Base-by-base conservation (phyloP, 2,888 invertebrate species). In the Thymelicus sylvestris region DNA sequence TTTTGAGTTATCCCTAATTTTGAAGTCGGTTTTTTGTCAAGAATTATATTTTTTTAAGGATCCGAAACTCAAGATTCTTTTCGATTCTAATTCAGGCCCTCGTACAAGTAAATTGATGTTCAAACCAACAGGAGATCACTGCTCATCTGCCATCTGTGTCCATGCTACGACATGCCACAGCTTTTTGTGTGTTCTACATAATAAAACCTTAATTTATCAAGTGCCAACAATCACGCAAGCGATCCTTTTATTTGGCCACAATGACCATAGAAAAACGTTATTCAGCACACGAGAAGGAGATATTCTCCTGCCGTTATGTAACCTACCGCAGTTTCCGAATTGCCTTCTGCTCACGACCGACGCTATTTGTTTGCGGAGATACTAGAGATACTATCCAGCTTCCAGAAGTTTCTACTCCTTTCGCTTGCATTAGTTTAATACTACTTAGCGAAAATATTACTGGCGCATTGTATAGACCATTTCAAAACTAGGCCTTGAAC, bases 351-450 rank as follows among this genome's bases (percentile, higher is more conserved):
- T 24, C 24, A 10, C 8, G 19, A 52, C 52, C 55, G 55, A 55
- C 7, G 50, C 55, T 19, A 52, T 55, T 55, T 55, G 55, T 24
- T 55, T 55, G 55, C 55, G 55, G 55, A 55, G 55, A 55, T 55
- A 55, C 24, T 55, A 55, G 55, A 55, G 55, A 55, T 55, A 55
- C 24, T 55, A 55, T n/a, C 8, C 19, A 52, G 55, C 12, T 24
- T 12, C 24, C 55, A 55, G 19, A 55, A 55, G 55, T 55, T 24
- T 55, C 10, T 55, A 55, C 55, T 55, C 55, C 55, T 24, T 55
- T 55, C 55, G 24, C 24, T 10, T 24, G 24, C 52, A 52, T 52
- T 52, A 4, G 10, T 52, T 52, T 52, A 1, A 19, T 24, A 52
- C 24, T 52, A 19, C 19, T 19, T 6, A 10, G 52, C 52, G 24